Evolutionary conservation across 2,888 invertebrate genomes (phyloP).

Genomic region (Stenodema calcarata): DNA sequence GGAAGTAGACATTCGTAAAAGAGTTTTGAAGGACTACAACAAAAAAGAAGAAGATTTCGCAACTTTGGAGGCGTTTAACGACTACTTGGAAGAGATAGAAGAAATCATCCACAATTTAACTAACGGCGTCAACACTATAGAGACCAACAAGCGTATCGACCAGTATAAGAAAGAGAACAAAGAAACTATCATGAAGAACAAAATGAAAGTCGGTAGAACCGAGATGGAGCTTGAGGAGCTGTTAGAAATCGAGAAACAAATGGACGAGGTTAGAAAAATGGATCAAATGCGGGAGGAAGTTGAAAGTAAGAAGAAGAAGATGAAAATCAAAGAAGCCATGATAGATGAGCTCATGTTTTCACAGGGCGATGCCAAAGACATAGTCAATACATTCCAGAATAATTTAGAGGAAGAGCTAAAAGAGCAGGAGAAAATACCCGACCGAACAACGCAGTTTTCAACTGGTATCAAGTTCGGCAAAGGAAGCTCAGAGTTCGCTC

Average conservation of each 20-base stretch:
- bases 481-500: conserved; percentile 64
- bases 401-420: conserved; percentile 68
- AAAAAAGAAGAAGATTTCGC: conserved; percentile 94
- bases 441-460: conserved; percentile 71
- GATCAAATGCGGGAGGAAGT: conserved; percentile 73
- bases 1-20: conserved; percentile 92
- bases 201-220: conserved; percentile 70
- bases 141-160: conserved; percentile 88
- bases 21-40: conserved; percentile 88
- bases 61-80: conserved; percentile 84
- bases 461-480: conserved; percentile 78
- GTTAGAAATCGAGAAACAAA: conserved; percentile 79
- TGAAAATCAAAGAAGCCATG: conserved; percentile 81
- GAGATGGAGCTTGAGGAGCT: conserved; percentile 87
- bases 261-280: conserved; percentile 75
- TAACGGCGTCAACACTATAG: conserved; percentile 86
- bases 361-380: conserved; percentile 86
- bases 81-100: conserved; percentile 96
- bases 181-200: conserved; percentile 81
- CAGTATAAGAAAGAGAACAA: conserved; percentile 90
- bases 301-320: conserved; percentile 76
- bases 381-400: conserved; percentile 81
- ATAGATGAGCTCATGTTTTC: conserved; percentile 96
- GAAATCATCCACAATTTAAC: conserved; percentile 87
- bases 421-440: conserved; percentile 50